These are phyloP conservation scores for Aspidiotus destructor DNA, from an alignment of 2,888 invertebrate species.

Conservation along the genomic window DNA sequence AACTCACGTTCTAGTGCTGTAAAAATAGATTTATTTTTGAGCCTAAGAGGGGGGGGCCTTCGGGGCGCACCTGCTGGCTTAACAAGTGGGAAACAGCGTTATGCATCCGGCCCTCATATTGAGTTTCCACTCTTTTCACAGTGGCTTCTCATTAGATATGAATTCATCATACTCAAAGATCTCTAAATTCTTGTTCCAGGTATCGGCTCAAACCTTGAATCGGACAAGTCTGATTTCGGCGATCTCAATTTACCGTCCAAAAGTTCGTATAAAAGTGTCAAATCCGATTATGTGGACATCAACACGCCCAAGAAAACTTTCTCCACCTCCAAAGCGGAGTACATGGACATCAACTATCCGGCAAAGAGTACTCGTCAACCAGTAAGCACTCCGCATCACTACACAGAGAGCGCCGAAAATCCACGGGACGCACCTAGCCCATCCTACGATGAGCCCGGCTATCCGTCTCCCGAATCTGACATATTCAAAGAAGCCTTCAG, in stretches of 20 bases:
- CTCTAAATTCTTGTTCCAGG: neutral
- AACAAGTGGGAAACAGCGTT: no score
- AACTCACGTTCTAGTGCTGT: no score
- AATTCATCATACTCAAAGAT: no score
- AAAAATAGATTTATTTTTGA: no score
- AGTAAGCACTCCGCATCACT: neutral
- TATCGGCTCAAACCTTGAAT: neutral
- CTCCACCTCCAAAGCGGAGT: slow-evolving; percentile 7
- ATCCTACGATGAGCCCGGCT: neutral
- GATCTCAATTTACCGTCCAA: neutral
- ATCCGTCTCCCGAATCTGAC: slow-evolving; percentile 14
- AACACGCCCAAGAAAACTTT: slow-evolving; percentile 4
- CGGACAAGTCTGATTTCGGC: neutral
- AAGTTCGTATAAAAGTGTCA: neutral
- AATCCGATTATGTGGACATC: neutral
- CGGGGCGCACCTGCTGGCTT: no score
- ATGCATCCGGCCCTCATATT: no score
- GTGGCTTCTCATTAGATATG: no score
- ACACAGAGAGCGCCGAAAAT: neutral
- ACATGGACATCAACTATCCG: slow-evolving; percentile 8
- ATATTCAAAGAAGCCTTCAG: slow-evolving; percentile 29
- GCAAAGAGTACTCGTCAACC: neutral
- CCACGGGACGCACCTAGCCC: neutral
- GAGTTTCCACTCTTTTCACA: no score
- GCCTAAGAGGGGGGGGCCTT: no score